Conservation (phyloP, 2,888 invertebrate genomes). For the Meloe dianella region DNA sequence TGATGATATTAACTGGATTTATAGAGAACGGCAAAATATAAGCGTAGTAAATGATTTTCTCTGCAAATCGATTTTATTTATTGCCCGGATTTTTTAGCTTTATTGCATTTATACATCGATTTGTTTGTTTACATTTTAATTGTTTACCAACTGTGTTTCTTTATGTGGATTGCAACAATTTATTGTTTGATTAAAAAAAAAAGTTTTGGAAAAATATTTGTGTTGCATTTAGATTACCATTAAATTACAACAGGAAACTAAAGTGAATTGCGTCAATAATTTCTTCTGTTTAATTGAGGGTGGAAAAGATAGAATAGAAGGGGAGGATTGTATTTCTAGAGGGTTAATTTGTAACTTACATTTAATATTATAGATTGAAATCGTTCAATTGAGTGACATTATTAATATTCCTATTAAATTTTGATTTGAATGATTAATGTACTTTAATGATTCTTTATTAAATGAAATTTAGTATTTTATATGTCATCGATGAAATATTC, state of each 20-base stretch:
- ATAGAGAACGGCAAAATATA: conserved; percentile 3
- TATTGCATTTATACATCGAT: conserved; percentile 21
- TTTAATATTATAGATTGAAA: conserved; percentile 14
- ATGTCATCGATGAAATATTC: conserved; percentile 3
- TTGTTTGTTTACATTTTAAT: conserved; percentile 15
- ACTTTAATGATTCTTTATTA: conserved; percentile 1
- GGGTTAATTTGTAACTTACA: conserved; percentile 17
- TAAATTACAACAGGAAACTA: neutral
- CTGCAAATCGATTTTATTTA: conserved; percentile 21
- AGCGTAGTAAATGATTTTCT: conserved; percentile 24
- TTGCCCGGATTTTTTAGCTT: conserved; percentile 18
- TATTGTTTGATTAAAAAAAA: neutral
- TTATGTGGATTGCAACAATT: neutral
- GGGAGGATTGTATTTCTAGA: neutral
- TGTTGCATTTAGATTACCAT: neutral
- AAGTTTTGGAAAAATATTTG: neutral
- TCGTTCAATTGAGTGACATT: conserved; percentile 11
- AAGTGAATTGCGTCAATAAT: neutral
- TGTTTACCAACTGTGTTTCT: conserved; percentile 1
- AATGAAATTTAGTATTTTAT: conserved; percentile 9
- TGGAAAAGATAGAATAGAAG: neutral
- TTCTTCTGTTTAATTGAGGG: conserved; percentile 3
- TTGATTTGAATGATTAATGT: conserved; percentile 13
- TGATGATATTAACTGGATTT: conserved; percentile 30
- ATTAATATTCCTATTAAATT: conserved; percentile 15